A percentile compares a stretch with the other conserved stretches of the same genome.
Evolutionary conservation across 1,140 invertebrate species (phyloP).

Genomic region (Papilio polytes): DNA sequence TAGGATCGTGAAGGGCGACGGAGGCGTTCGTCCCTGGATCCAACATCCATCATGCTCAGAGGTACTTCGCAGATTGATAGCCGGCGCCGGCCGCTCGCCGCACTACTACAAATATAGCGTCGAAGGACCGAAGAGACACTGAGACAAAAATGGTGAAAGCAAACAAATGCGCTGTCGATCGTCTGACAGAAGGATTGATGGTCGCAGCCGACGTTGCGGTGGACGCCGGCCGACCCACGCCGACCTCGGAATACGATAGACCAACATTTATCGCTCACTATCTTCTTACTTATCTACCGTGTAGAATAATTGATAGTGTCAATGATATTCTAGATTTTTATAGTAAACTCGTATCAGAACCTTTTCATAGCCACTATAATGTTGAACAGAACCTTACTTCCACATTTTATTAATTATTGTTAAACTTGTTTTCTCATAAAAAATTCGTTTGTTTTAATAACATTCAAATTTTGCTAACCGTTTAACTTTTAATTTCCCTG

Average conservation of each 20-base stretch:
- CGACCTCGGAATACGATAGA: slow-evolving; percentile 25
- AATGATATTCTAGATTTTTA: not conserved
- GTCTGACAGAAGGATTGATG: slow-evolving; percentile 79
- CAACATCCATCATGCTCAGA: slow-evolving; percentile 69
- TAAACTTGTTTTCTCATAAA: too few species aligned
- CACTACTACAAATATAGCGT: slow-evolving; percentile 59
- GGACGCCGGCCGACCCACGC: slow-evolving; percentile 20
- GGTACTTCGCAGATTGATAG: slow-evolving; percentile 72
- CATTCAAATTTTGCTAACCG: too few species aligned
- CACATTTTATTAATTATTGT: too few species aligned
- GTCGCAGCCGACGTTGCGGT: slow-evolving; percentile 42
- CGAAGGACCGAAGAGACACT: slow-evolving; percentile 59
- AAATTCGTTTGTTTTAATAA: too few species aligned
- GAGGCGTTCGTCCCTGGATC: slow-evolving; percentile 54
- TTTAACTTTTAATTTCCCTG: too few species aligned
- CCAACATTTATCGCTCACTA: slow-evolving; percentile 6
- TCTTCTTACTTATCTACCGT: not conserved
- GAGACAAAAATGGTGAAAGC: slow-evolving; percentile 80
- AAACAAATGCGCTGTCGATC: slow-evolving; percentile 82
- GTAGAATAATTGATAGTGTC: not conserved
- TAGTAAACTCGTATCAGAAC: not conserved
- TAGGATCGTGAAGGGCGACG: slow-evolving; percentile 45
- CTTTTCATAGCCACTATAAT: not conserved
- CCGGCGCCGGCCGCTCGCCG: slow-evolving; percentile 58
- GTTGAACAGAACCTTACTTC: not conserved